Evolutionary conservation across 2,888 invertebrate species (phyloP).

Genomic region (Oxyscelio sp.): DNA sequence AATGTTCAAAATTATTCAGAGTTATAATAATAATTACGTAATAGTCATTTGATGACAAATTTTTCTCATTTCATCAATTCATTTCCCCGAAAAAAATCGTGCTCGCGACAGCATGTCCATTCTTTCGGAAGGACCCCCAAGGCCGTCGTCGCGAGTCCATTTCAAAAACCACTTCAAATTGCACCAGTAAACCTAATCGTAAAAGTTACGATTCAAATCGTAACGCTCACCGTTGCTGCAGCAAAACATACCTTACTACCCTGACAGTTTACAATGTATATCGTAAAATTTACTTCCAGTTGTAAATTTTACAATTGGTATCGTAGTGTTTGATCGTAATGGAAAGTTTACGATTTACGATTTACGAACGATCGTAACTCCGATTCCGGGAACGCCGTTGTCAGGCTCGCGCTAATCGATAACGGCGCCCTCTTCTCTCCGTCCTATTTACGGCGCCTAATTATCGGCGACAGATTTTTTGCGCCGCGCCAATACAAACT

Average conservation of each 20-base stretch:
- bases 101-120: slow-evolving; percentile 24
- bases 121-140: slow-evolving; percentile 28
- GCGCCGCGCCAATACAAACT: slow-evolving; percentile 30
- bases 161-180: slow-evolving; percentile 3
- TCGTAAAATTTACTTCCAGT: too few relatives aligned
- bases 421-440: slow-evolving; percentile 48
- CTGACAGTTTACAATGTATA: too few relatives aligned
- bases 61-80: slow-evolving; percentile 34
- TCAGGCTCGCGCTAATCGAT: slow-evolving; percentile 78
- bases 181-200: background rate
- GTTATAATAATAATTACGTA: too few relatives aligned
- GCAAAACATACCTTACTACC: too few relatives aligned
- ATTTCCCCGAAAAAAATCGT: slow-evolving; percentile 20
- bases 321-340: too few relatives aligned
- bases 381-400: slow-evolving; percentile 73
- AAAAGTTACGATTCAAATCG: background rate
- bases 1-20: too few relatives aligned
- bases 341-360: too few relatives aligned
- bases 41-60: too few relatives aligned
- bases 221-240: too few relatives aligned
- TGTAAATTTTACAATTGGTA: too few relatives aligned
- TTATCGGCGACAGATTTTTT: slow-evolving; percentile 48
- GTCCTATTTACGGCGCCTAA: slow-evolving; percentile 37
- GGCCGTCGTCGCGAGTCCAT: slow-evolving; percentile 25
- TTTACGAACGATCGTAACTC: slow-evolving; percentile 78